Evolutionary conservation across 2,797 vertebrate genomes (phyloP).

Genomic region (Telmatherina bonti): DNA sequence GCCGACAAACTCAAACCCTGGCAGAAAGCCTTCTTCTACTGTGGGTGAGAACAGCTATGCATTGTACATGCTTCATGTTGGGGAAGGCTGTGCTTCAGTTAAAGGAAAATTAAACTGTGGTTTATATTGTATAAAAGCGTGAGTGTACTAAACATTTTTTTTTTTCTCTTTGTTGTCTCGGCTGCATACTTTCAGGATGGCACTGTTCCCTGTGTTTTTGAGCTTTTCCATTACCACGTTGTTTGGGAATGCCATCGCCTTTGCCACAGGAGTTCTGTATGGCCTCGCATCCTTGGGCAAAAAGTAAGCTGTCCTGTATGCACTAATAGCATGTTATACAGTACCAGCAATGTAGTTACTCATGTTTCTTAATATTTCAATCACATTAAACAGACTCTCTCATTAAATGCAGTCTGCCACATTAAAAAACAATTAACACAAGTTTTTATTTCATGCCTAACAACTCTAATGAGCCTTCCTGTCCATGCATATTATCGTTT

Average conservation of each 20-base stretch:
- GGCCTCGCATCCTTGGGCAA: slow-evolving; percentile 95
- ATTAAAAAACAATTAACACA: slow-evolving; percentile 43
- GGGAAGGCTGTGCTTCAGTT: neutral
- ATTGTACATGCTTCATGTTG: neutral
- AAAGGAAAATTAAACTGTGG: slow-evolving; percentile 11
- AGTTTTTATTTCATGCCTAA: slow-evolving; percentile 38
- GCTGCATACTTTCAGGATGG: slow-evolving; percentile 85
- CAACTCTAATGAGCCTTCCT: slow-evolving; percentile 31
- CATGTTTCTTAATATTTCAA: slow-evolving; percentile 31
- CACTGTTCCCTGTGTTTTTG: slow-evolving; percentile 88
- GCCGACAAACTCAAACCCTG: slow-evolving; percentile 91
- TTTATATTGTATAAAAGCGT: slow-evolving; percentile 2
- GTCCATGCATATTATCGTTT: slow-evolving; percentile 35
- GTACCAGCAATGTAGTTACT: slow-evolving; percentile 24
- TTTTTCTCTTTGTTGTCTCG: neutral
- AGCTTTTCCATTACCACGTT: slow-evolving; percentile 93
- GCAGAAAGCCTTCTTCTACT: slow-evolving; percentile 97
- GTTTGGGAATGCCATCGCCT: slow-evolving; percentile 94
- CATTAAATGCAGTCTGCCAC: slow-evolving; percentile 32
- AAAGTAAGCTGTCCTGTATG: slow-evolving; percentile 85
- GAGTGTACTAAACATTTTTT: slow-evolving; percentile 1
- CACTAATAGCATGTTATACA: neutral
- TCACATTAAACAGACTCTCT: slow-evolving; percentile 10
- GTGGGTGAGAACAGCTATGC: slow-evolving; percentile 85
- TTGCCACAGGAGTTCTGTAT: slow-evolving; percentile 94